Conservation (phyloP, 2,888 invertebrate genomes). For the Oegoconia quadripuncta region DNA sequence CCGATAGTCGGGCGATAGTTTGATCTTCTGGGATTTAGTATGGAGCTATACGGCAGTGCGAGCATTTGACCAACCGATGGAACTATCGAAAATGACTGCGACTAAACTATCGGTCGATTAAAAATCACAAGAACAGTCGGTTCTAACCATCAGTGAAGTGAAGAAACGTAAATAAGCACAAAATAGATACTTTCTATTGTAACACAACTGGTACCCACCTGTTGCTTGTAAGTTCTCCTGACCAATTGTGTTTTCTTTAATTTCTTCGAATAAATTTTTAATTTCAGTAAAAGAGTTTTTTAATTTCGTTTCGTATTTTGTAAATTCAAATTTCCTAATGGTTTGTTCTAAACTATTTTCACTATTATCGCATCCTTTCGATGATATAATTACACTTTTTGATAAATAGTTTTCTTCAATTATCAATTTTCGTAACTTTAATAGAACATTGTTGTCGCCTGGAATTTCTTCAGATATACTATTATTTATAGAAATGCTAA, state of each 20-base stretch:
- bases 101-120: too few species aligned
- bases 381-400: constrained; percentile 32
- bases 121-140: too few species aligned
- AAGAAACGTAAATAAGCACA: too few species aligned
- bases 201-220: constrained; percentile 27
- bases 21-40: too few species aligned
- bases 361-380: constrained; percentile 21
- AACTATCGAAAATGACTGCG: too few species aligned
- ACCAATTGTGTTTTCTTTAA: constrained; percentile 40
- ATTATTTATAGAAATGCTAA: not conserved
- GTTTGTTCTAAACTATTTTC: too few species aligned
- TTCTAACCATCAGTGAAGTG: too few species aligned
- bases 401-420: constrained; percentile 57
- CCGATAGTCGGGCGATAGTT: too few species aligned
- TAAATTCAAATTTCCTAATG: too few species aligned
- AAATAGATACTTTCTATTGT: too few species aligned
- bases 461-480: constrained; percentile 1
- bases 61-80: too few species aligned
- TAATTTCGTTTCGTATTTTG: constrained; percentile 29
- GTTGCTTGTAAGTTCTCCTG: constrained; percentile 35
- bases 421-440: constrained; percentile 54
- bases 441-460: constrained; percentile 26
- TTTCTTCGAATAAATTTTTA: constrained; percentile 48
- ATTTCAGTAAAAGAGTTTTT: constrained; percentile 38
- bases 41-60: too few species aligned